phyloP scores from a whole-genome alignment of 2,888 invertebrate species.

The Pteria penguin region DNA sequence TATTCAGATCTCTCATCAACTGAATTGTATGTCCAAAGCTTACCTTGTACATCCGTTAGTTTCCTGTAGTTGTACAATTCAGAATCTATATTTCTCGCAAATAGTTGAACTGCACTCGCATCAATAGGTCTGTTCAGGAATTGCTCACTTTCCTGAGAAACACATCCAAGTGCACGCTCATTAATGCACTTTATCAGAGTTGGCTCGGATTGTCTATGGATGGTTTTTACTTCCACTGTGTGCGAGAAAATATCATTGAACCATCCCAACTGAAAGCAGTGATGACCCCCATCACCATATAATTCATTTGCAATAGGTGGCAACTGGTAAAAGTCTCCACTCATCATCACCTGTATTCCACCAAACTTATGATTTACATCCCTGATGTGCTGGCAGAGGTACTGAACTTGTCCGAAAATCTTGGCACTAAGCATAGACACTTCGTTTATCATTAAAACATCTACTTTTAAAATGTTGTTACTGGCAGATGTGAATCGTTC shows the following conservation, averaged over 20 bases:
- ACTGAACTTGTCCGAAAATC: too few species aligned
- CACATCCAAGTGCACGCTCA: neutral
- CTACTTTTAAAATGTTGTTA: too few species aligned
- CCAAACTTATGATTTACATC: neutral
- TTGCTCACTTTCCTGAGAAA: neutral
- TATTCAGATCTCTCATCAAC: conserved; percentile 10
- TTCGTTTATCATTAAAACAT: too few species aligned
- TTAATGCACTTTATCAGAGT: neutral
- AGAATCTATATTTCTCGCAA: neutral
- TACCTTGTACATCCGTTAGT: neutral
- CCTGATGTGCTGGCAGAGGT: neutral
- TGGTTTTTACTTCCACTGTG: neutral
- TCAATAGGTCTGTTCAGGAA: neutral
- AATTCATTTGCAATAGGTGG: neutral
- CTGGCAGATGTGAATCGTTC: too few species aligned
- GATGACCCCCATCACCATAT: neutral
- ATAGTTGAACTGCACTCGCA: neutral
- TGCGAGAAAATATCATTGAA: neutral
- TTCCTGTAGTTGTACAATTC: neutral
- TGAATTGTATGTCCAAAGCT: conserved; percentile 3
- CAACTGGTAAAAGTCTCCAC: neutral
- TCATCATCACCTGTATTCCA: neutral
- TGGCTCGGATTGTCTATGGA: neutral
- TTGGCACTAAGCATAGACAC: too few species aligned
- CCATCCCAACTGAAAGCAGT: neutral